Percentiles rank a stretch among this genome's conserved stretches.
Evolutionary conservation across 2,797 vertebrate species (phyloP).

Genomic region (Salmo trutta): DNA sequence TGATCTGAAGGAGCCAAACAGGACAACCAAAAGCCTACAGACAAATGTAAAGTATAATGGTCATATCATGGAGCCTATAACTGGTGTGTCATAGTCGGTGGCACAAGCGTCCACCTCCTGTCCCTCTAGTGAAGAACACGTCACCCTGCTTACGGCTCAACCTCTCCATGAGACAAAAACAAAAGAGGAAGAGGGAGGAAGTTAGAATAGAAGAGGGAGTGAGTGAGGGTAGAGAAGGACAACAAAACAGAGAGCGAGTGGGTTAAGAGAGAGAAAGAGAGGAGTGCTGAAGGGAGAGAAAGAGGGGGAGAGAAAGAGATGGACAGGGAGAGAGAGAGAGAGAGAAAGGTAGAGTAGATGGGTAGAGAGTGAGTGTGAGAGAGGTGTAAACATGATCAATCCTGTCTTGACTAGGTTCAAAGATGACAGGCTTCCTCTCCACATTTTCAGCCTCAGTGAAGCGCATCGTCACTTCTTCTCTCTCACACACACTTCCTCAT

Average conservation of each 20-base stretch:
- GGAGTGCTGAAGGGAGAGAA: neutral
- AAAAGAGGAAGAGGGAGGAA: constrained; percentile 2
- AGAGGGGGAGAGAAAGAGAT: neutral
- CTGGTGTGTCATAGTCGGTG: neutral
- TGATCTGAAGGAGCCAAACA: too few species aligned
- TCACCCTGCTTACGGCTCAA: neutral
- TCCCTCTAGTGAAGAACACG: neutral
- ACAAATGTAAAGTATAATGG: too few species aligned
- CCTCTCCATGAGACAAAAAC: constrained; percentile 9
- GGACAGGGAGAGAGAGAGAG: constrained; percentile 31
- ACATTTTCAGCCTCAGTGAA: constrained; percentile 76
- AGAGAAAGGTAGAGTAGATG: constrained; percentile 27
- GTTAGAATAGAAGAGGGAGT: constrained; percentile 12
- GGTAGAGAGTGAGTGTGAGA: constrained; percentile 38
- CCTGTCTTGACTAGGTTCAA: constrained; percentile 68
- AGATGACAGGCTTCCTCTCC: constrained; percentile 66
- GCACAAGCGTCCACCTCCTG: neutral
- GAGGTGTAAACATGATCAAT: constrained; percentile 75
- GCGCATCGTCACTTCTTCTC: constrained; percentile 65
- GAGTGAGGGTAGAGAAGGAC: constrained; percentile 39
- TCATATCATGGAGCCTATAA: neutral
- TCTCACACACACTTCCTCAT: constrained; percentile 26
- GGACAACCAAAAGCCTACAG: too few species aligned
- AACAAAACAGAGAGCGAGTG: constrained; percentile 27
- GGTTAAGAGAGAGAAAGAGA: constrained; percentile 7